Conservation (phyloP, 1,140 invertebrate genomes). For the Drosophila ananassae region DNA sequence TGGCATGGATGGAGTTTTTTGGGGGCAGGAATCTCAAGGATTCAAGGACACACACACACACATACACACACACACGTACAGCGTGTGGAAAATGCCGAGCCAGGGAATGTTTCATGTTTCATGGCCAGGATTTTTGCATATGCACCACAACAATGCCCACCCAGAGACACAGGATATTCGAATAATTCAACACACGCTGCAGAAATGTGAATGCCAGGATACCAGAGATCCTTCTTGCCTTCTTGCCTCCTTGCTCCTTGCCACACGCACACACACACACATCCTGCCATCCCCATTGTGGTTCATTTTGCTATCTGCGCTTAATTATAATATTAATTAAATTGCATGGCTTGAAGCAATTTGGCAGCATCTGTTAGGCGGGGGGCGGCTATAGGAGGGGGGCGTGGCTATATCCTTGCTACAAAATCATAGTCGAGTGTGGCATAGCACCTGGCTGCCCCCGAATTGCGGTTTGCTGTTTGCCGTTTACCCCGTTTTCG, state of each 20-base stretch:
- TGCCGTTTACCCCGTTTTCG: slow-evolving; percentile 11
- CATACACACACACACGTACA: not conserved
- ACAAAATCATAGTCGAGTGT: not conserved
- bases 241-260: not conserved
- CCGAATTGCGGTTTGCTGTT: not conserved
- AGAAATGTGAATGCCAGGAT: slow-evolving; percentile 16
- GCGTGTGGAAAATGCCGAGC: too few species aligned
- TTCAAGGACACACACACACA: not conserved
- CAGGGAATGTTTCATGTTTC: not conserved
- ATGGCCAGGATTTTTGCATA: slow-evolving; percentile 29
- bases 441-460: not conserved
- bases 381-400: too few species aligned
- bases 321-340: slow-evolving; percentile 68
- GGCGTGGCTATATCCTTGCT: not conserved
- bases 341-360: slow-evolving; percentile 51
- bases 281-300: not conserved
- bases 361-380: slow-evolving; percentile 1
- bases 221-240: not conserved
- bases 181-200: slow-evolving; percentile 41
- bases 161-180: slow-evolving; percentile 13
- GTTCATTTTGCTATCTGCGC: slow-evolving; percentile 33
- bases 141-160: slow-evolving; percentile 7
- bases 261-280: too few species aligned
- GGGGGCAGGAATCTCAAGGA: slow-evolving; percentile 18
- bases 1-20: not conserved